phyloP scores from a whole-genome alignment of 2,888 invertebrate genomes.

The Anoplius nigerrimus region DNA sequence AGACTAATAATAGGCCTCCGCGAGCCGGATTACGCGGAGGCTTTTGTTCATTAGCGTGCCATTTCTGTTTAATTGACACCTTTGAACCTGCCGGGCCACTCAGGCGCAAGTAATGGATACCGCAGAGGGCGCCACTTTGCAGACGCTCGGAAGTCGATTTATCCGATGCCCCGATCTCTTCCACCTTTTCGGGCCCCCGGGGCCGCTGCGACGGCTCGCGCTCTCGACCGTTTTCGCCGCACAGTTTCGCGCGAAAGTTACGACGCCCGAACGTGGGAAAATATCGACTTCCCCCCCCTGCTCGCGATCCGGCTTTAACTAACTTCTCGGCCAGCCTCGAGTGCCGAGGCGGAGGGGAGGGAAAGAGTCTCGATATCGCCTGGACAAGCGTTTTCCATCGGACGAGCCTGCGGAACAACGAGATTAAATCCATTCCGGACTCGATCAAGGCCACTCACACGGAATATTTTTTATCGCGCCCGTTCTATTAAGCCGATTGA shows the following conservation, averaged over 20 bases:
- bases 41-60: conserved; percentile 69
- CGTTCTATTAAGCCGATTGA: not conserved
- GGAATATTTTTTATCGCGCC: conserved; percentile 1
- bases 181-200: conserved; percentile 6
- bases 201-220: too few relatives aligned
- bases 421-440: not conserved
- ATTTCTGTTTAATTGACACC: conserved; percentile 70
- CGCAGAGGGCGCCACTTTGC: conserved; percentile 41
- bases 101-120: conserved; percentile 60
- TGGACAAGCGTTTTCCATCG: not conserved
- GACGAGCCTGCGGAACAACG: not conserved
- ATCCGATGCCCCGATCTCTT: conserved; percentile 14
- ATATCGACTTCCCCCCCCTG: conserved; percentile 32
- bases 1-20: conserved; percentile 59
- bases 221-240: too few relatives aligned
- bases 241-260: too few relatives aligned
- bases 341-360: too few relatives aligned
- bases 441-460: not conserved
- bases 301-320: too few relatives aligned
- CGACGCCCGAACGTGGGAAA: too few relatives aligned
- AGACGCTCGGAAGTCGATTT: conserved; percentile 16
- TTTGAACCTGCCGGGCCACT: conserved; percentile 51
- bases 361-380: not conserved
- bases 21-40: conserved; percentile 61
- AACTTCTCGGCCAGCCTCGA: too few relatives aligned